Percentiles rank a stretch among this genome's conserved stretches.
These are phyloP conservation scores for Chauna torquata DNA, from an alignment of 2,113 vertebrate genomes.

Conservation along the genomic window DNA sequence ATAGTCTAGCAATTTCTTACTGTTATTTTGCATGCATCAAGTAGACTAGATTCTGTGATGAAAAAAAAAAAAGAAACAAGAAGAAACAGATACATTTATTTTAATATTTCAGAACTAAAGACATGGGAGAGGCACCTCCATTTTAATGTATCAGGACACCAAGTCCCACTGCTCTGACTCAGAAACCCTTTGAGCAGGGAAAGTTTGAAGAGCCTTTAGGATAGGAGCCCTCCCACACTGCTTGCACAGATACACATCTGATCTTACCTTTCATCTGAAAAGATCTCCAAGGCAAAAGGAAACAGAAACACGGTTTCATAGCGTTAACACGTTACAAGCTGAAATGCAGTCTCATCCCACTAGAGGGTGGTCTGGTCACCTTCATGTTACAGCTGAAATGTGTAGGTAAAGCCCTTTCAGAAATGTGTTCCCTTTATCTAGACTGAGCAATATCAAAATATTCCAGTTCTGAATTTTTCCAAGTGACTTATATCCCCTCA, in stretches of 20 bases:
- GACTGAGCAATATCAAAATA: neutral
- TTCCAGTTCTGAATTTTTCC: slow-evolving; percentile 4
- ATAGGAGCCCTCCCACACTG: slow-evolving; percentile 23
- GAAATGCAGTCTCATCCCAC: slow-evolving; percentile 59
- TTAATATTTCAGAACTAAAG: neutral
- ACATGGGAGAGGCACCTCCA: neutral
- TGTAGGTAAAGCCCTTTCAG: neutral
- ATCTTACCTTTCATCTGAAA: slow-evolving; percentile 25
- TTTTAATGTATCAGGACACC: neutral
- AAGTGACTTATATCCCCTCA: neutral
- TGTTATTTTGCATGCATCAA: neutral
- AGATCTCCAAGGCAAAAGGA: slow-evolving; percentile 17
- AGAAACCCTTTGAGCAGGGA: neutral
- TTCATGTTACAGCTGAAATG: neutral
- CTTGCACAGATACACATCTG: neutral
- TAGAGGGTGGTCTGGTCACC: slow-evolving; percentile 74
- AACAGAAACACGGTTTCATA: neutral
- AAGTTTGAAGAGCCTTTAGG: slow-evolving; percentile 23
- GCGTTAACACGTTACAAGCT: neutral
- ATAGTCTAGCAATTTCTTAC: neutral
- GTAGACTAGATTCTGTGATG: neutral
- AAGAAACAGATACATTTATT: neutral
- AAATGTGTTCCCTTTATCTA: neutral
- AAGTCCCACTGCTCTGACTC: neutral
- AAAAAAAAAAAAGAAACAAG: neutral